These are phyloP conservation scores for Oryzaephilus surinamensis DNA, from an alignment of 1,140 invertebrate species.

Conservation along the genomic window DNA sequence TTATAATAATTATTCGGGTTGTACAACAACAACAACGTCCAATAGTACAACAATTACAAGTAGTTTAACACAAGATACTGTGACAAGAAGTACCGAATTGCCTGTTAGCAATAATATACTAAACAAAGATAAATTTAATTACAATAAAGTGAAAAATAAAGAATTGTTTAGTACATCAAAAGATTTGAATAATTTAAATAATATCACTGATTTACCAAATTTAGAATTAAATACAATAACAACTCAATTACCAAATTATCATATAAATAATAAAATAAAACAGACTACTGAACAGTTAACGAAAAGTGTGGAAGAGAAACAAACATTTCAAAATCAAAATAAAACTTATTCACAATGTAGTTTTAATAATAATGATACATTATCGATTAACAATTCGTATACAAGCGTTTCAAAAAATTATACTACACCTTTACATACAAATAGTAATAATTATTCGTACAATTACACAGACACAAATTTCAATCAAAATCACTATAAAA, in stretches of 20 bases:
- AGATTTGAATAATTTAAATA: neutral
- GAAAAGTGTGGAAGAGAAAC: too few species aligned
- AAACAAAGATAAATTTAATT: too few species aligned
- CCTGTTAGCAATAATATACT: too few species aligned
- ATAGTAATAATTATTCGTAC: slow-evolving; percentile 19
- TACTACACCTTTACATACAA: slow-evolving; percentile 20
- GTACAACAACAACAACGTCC: slow-evolving; percentile 4
- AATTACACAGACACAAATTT: slow-evolving; percentile 17
- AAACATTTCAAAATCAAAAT: neutral
- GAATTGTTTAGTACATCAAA: too few species aligned
- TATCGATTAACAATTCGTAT: slow-evolving; percentile 8
- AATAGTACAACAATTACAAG: slow-evolving; percentile 3
- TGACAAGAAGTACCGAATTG: too few species aligned
- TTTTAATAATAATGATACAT: neutral
- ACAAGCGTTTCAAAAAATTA: slow-evolving; percentile 12
- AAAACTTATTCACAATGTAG: neutral
- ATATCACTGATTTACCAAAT: neutral
- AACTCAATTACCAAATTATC: too few species aligned
- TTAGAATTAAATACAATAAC: neutral
- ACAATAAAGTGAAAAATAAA: too few species aligned
- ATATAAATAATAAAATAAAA: too few species aligned
- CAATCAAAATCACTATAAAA: slow-evolving; percentile 20
- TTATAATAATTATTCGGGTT: slow-evolving; percentile 11
- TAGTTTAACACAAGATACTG: too few species aligned
- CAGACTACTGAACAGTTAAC: too few species aligned